Conservation (phyloP, 1,140 invertebrate species). For the Drosophila santomea region DNA sequence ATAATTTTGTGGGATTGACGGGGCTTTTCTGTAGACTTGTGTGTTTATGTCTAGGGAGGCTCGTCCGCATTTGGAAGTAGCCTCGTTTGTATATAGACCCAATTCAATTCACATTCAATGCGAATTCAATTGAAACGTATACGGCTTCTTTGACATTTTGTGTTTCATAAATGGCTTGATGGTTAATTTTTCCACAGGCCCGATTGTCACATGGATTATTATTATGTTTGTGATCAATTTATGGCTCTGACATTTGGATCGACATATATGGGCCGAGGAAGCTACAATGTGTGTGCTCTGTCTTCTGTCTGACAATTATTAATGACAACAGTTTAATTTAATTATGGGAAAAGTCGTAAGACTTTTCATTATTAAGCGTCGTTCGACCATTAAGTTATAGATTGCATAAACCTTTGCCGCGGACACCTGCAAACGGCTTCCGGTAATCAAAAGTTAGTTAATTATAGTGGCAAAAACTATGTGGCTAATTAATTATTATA, state of each 20-base stretch:
- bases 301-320: constrained; percentile 67
- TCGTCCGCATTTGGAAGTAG: constrained; percentile 68
- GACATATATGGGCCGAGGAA: constrained; percentile 72
- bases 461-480: constrained; percentile 52
- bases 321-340: constrained; percentile 77
- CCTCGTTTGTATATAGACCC: constrained; percentile 62
- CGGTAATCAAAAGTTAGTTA: constrained; percentile 63
- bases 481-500: constrained; percentile 67
- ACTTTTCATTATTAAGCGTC: constrained; percentile 15
- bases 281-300: constrained; percentile 17
- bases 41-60: constrained; percentile 20
- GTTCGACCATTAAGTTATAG: constrained; percentile 32
- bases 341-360: constrained; percentile 68
- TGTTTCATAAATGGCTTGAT: constrained; percentile 78
- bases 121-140: constrained; percentile 51
- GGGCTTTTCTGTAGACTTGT: constrained; percentile 16
- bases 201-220: constrained; percentile 75
- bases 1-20: constrained; percentile 69
- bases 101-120: constrained; percentile 79
- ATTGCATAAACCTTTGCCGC: constrained; percentile 39
- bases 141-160: constrained; percentile 70
- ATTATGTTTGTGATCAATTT: constrained; percentile 72
- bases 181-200: constrained; percentile 70
- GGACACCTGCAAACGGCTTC: constrained; percentile 54
- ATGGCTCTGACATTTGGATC: constrained; percentile 71